Evolutionary conservation across 2,888 invertebrate species (phyloP).

Genomic region (Latrodectus elegans): DNA sequence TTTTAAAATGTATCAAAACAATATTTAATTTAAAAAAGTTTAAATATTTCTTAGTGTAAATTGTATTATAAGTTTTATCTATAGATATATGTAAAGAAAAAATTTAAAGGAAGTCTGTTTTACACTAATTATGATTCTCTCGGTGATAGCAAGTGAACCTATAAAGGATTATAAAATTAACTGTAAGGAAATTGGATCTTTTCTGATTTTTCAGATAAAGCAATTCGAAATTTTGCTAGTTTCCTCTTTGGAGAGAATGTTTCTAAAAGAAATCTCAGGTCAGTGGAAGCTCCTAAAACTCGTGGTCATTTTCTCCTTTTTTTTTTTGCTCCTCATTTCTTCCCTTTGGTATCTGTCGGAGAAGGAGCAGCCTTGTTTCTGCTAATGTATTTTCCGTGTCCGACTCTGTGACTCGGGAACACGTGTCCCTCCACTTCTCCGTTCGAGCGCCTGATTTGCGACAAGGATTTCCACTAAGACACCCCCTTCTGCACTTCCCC

Average conservation of each 20-base stretch:
- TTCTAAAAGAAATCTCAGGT: neutral
- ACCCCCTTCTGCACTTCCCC: neutral
- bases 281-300: neutral
- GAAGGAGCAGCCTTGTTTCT: constrained; percentile 40
- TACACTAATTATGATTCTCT: too few relatives aligned
- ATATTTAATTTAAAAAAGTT: too few relatives aligned
- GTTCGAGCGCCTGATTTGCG: constrained; percentile 56
- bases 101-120: too few relatives aligned
- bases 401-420: constrained; percentile 44
- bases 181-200: too few relatives aligned
- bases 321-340: constrained; percentile 5
- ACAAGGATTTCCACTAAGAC: constrained; percentile 68
- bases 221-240: too few relatives aligned
- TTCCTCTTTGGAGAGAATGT: neutral
- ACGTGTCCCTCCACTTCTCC: constrained; percentile 41
- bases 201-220: too few relatives aligned
- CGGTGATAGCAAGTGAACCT: too few relatives aligned
- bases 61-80: too few relatives aligned
- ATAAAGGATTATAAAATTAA: too few relatives aligned
- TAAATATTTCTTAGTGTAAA: too few relatives aligned
- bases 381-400: constrained; percentile 69
- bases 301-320: neutral
- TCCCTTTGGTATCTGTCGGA: constrained; percentile 1
- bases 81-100: too few relatives aligned
- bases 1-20: too few relatives aligned